These are phyloP conservation scores for Stenodera caucasica DNA, from an alignment of 2,888 invertebrate species.

Conservation along the genomic window DNA sequence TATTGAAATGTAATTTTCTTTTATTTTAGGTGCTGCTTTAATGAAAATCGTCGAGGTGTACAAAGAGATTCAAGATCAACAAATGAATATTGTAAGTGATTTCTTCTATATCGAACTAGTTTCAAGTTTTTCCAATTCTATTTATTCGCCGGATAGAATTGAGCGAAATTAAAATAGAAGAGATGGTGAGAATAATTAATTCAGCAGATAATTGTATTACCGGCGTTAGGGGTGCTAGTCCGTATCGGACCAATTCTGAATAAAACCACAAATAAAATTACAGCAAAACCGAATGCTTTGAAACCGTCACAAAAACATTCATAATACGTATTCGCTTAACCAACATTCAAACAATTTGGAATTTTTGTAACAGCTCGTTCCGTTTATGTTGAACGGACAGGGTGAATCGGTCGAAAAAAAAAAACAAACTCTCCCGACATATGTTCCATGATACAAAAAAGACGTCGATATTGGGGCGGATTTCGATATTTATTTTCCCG, in stretches of 20 bases:
- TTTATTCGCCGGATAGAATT: neutral
- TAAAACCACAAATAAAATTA: constrained; percentile 42
- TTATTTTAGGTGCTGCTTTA: constrained; percentile 78
- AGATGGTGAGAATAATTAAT: constrained; percentile 45
- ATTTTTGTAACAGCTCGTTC: constrained; percentile 25
- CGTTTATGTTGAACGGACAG: constrained; percentile 12
- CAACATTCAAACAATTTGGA: constrained; percentile 5
- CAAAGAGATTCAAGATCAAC: constrained; percentile 91
- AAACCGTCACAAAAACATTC: constrained; percentile 34
- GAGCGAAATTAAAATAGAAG: constrained; percentile 37
- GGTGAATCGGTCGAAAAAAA: constrained; percentile 29
- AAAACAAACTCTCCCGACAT: constrained; percentile 20
- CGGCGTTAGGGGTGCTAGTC: constrained; percentile 35
- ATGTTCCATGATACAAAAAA: constrained; percentile 14
- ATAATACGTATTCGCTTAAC: constrained; percentile 32
- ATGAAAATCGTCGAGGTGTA: constrained; percentile 93
- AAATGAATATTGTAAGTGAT: constrained; percentile 89
- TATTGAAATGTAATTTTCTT: too few relatives aligned
- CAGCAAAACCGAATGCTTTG: constrained; percentile 33
- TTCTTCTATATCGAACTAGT: too few relatives aligned
- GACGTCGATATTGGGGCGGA: constrained; percentile 7
- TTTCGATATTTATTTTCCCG: constrained; percentile 21
- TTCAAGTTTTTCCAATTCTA: too few relatives aligned
- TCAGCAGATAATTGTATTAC: constrained; percentile 45
- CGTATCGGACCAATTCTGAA: constrained; percentile 23